Percentiles rank a stretch among this genome's conserved stretches.
Evolutionary conservation across 2,113 vertebrate genomes (phyloP).

Genomic region (Vicugna pacos): DNA sequence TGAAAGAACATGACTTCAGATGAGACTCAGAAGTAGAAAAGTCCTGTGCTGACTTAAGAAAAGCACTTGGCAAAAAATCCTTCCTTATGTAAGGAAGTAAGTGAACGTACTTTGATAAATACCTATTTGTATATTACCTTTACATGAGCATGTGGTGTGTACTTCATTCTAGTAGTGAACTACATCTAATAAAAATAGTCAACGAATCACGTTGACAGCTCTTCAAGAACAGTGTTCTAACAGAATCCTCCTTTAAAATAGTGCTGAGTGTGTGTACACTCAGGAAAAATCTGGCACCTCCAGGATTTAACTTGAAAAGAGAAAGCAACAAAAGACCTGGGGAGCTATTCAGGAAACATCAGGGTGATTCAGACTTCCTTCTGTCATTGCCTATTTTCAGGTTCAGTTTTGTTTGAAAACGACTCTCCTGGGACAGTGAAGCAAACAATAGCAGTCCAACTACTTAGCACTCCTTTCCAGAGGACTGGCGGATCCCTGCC

Average conservation of each 20-base stretch:
- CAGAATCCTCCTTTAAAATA: neutral
- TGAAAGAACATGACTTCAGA: neutral
- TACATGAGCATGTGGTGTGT: neutral
- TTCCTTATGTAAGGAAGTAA: neutral
- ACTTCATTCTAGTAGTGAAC: neutral
- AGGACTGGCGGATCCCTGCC: neutral
- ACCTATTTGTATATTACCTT: neutral
- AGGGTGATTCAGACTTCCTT: slow-evolving; percentile 12
- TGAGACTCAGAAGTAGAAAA: neutral
- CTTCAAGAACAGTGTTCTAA: neutral
- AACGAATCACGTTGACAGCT: neutral
- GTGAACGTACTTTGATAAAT: neutral
- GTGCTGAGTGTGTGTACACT: neutral
- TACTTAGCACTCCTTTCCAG: neutral
- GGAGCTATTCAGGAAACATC: slow-evolving; percentile 44
- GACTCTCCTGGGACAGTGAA: neutral
- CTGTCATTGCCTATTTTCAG: slow-evolving; percentile 43
- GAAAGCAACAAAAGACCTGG: neutral
- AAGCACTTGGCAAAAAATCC: neutral
- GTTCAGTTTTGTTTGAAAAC: slow-evolving; percentile 31
- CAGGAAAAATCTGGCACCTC: neutral
- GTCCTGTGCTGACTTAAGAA: neutral
- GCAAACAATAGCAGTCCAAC: neutral
- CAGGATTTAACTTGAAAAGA: slow-evolving; percentile 10
- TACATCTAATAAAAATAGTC: neutral